Evolutionary conservation across 2,113 vertebrate genomes (phyloP).

Genomic region (Oriolus oriolus): DNA sequence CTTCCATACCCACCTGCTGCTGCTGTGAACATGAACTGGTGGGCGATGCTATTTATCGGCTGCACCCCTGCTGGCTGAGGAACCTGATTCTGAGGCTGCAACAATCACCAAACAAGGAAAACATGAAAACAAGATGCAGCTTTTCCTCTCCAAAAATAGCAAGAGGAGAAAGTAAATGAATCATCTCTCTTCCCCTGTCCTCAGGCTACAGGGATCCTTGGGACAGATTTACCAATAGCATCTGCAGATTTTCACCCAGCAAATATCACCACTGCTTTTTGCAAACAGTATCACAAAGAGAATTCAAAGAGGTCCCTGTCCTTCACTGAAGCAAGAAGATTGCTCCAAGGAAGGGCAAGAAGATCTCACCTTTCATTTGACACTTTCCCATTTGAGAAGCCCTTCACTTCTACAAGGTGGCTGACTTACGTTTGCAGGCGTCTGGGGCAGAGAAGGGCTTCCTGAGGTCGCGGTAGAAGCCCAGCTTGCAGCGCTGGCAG

Average conservation of each 20-base stretch:
- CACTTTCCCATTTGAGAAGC: not conserved
- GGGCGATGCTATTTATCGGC: not conserved
- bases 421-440: constrained; percentile 88
- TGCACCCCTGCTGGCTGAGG: not conserved
- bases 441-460: constrained; percentile 78
- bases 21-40: rapidly evolving
- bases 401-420: not conserved
- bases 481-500: constrained; percentile 86
- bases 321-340: not conserved
- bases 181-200: not conserved
- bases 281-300: not conserved
- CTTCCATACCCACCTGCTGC: not conserved
- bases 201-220: not conserved
- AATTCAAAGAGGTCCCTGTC: not conserved
- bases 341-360: not conserved
- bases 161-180: not conserved
- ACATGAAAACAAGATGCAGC: not conserved
- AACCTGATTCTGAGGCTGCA: not conserved
- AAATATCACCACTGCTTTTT: not conserved
- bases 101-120: constrained; percentile 7
- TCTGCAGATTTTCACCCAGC: not conserved
- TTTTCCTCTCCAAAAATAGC: constrained; percentile 33
- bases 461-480: constrained; percentile 88
- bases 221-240: not conserved
- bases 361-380: not conserved